A percentile compares a stretch with the other conserved stretches of the same genome.
Evolutionary conservation across 2,797 vertebrate genomes (phyloP).

Genomic region (Oceanodroma leucorhoa): DNA sequence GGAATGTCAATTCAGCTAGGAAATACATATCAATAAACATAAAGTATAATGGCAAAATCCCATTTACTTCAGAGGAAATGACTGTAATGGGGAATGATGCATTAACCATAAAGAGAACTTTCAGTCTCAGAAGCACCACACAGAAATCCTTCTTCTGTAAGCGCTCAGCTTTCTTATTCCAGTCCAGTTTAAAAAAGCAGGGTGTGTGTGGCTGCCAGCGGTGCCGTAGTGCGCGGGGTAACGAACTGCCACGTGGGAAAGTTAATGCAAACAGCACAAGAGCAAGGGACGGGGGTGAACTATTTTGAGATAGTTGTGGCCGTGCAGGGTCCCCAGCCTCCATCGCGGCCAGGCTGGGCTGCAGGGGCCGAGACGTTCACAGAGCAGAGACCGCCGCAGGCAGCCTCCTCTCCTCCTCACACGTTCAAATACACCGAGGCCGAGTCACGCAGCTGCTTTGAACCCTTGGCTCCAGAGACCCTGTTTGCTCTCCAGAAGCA

Average conservation of each 20-base stretch:
- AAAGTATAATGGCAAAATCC: slow-evolving; percentile 29
- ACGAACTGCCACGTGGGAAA: fast-evolving
- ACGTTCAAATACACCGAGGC: background rate
- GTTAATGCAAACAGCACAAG: background rate
- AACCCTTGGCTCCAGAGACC: background rate
- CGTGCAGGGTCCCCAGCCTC: background rate
- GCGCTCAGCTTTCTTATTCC: background rate
- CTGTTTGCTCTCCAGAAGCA: background rate
- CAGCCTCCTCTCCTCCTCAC: background rate
- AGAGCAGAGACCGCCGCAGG: background rate
- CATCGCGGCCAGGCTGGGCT: background rate
- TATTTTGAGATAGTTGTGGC: background rate
- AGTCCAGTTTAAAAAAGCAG: background rate
- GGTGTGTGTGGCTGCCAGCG: background rate
- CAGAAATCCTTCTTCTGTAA: background rate
- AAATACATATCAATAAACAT: slow-evolving; percentile 50
- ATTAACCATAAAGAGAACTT: slow-evolving; percentile 37
- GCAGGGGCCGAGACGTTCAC: background rate
- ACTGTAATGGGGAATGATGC: slow-evolving; percentile 36
- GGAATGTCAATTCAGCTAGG: background rate
- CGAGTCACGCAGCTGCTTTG: background rate
- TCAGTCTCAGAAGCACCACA: background rate
- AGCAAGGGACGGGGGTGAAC: background rate
- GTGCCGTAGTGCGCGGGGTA: fast-evolving
- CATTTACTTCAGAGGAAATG: slow-evolving; percentile 69